Evolutionary conservation across 2,888 invertebrate species (phyloP).

Genomic region (Tinea trinotella): DNA sequence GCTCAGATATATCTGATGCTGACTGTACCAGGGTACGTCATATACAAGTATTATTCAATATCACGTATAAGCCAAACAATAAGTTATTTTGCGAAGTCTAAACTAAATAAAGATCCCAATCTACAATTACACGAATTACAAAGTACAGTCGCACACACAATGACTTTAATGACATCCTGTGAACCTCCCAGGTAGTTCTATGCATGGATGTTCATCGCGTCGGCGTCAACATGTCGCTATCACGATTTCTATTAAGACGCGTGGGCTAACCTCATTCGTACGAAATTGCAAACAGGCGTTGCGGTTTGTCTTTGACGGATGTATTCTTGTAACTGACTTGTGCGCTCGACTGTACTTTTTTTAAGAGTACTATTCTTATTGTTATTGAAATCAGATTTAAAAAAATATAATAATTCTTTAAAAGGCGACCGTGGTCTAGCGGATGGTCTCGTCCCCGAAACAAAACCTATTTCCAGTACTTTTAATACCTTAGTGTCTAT

Average conservation of each 20-base stretch:
- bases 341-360: neutral
- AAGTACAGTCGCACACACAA: neutral
- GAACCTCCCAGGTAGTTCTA: neutral
- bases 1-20: too few species aligned
- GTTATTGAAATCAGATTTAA: too few species aligned
- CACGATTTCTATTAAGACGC: conserved; percentile 30
- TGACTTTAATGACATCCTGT: neutral
- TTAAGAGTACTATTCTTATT: neutral
- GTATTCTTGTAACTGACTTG: conserved; percentile 6
- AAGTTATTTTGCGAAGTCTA: conserved; percentile 1
- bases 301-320: conserved; percentile 31
- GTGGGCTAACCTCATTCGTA: conserved; percentile 47
- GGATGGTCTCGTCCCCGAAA: too few species aligned
- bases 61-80: too few species aligned
- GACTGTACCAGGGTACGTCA: too few species aligned
- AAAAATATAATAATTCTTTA: too few species aligned
- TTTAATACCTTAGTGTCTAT: too few species aligned
- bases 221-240: conserved; percentile 16
- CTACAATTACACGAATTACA: conserved; percentile 35
- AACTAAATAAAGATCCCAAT: conserved; percentile 13
- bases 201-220: conserved; percentile 1
- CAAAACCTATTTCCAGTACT: too few species aligned
- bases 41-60: too few species aligned
- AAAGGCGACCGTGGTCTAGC: too few species aligned
- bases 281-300: conserved; percentile 47